phyloP scores from a whole-genome alignment of 30 jellyfish, hydroid and myxozoan genomes.

The Pelagia noctiluca region DNA sequence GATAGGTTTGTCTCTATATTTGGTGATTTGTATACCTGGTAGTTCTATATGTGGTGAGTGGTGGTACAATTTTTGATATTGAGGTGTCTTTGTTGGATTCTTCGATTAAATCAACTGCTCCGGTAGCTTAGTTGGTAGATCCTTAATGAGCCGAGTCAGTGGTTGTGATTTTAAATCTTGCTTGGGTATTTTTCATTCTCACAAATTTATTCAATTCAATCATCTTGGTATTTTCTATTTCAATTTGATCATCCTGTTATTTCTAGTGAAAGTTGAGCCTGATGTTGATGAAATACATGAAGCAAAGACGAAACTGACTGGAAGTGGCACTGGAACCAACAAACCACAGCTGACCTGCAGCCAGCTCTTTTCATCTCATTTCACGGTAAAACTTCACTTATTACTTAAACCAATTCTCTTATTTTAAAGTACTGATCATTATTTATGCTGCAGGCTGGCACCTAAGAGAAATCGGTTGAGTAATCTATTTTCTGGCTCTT shows the following conservation, averaged over 20 bases:
- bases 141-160: too few species aligned
- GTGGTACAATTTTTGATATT: too few species aligned
- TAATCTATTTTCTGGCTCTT: too few species aligned
- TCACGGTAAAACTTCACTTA: constrained; percentile 36
- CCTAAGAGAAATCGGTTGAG: too few species aligned
- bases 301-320: background rate
- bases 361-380: constrained; percentile 42
- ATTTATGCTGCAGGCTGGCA: background rate
- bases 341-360: constrained; percentile 37
- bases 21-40: too few species aligned
- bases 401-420: background rate
- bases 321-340: background rate
- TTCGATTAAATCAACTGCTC: too few species aligned
- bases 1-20: too few species aligned
- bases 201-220: background rate
- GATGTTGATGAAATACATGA: constrained; percentile 19
- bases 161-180: too few species aligned
- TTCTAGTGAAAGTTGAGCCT: constrained; percentile 50
- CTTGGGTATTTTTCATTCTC: background rate
- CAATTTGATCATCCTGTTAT: background rate
- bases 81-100: too few species aligned
- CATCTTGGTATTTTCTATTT: background rate
- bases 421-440: background rate
- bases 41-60: too few species aligned
- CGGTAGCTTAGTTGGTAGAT: too few species aligned